These are phyloP conservation scores for Gulo gulo DNA, from an alignment of 2,113 vertebrate genomes.

Conservation along the genomic window DNA sequence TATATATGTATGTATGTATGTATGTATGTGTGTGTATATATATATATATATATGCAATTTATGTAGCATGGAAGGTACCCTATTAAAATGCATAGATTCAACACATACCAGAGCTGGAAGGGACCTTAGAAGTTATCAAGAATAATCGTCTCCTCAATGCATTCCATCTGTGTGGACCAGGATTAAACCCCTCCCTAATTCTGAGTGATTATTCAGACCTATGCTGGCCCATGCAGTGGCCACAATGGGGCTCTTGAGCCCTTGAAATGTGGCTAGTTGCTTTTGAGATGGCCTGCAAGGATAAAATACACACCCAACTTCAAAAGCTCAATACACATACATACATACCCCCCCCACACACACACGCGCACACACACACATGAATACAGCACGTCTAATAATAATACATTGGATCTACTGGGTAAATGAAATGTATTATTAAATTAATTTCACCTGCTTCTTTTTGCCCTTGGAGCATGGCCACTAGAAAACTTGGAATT, in stretches of 20 bases:
- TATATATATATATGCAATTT: neutral
- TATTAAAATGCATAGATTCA: neutral
- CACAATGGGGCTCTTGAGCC: neutral
- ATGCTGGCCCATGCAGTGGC: neutral
- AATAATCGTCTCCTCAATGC: neutral
- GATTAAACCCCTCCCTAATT: neutral
- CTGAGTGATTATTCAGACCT: neutral
- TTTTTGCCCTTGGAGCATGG: neutral
- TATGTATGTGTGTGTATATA: no score
- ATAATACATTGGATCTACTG: neutral
- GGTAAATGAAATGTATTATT: slow-evolving; percentile 3
- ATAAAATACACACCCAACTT: neutral
- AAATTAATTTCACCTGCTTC: neutral
- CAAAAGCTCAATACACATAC: neutral
- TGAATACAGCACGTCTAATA: neutral
- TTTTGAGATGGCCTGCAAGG: neutral
- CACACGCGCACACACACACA: neutral
- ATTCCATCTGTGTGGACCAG: neutral
- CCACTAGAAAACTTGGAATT: neutral
- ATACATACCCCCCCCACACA: neutral
- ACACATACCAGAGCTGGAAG: neutral
- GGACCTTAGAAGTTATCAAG: neutral
- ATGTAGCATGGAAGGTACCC: neutral
- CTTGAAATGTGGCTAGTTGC: neutral
- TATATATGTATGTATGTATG: no score